Percentiles rank a stretch among this genome's conserved stretches.
Conservation (phyloP, 1,140 invertebrate genomes). For the Oscheius sp. region DNA sequence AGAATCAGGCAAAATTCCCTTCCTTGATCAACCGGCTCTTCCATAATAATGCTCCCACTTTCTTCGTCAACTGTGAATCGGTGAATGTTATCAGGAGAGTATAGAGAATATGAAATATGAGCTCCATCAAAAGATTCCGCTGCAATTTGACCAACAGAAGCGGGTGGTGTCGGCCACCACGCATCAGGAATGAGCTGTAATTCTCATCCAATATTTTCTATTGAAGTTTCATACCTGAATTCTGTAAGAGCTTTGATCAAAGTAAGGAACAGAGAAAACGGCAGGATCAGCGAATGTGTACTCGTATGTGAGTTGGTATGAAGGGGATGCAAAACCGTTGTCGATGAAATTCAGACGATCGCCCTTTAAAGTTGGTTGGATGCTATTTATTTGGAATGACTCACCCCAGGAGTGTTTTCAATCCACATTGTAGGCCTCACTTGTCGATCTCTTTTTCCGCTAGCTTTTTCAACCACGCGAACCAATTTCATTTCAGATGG, state of each 20-base stretch:
- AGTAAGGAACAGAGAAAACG: not conserved
- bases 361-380: not conserved
- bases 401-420: not conserved
- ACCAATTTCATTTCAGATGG: not conserved
- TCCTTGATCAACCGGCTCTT: constrained; percentile 14
- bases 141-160: constrained; percentile 4
- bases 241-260: constrained; percentile 14
- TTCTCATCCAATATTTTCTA: not conserved
- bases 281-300: constrained; percentile 12
- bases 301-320: constrained; percentile 19
- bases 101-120: constrained; percentile 9
- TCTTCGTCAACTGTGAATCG: constrained; percentile 18
- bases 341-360: constrained; percentile 19
- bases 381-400: not conserved
- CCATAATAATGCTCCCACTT: constrained; percentile 19
- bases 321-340: not conserved
- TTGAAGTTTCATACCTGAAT: constrained; percentile 5
- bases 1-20: constrained; percentile 14
- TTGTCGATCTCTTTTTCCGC: not conserved
- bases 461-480: not conserved
- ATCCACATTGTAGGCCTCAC: not conserved
- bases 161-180: not conserved
- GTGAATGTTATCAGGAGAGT: constrained; percentile 14
- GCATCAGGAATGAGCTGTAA: not conserved
- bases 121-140: constrained; percentile 1